A percentile compares a stretch with the other conserved stretches of the same genome.
Conservation (phyloP, 1,140 invertebrate species). For the Radopholus similis region DNA sequence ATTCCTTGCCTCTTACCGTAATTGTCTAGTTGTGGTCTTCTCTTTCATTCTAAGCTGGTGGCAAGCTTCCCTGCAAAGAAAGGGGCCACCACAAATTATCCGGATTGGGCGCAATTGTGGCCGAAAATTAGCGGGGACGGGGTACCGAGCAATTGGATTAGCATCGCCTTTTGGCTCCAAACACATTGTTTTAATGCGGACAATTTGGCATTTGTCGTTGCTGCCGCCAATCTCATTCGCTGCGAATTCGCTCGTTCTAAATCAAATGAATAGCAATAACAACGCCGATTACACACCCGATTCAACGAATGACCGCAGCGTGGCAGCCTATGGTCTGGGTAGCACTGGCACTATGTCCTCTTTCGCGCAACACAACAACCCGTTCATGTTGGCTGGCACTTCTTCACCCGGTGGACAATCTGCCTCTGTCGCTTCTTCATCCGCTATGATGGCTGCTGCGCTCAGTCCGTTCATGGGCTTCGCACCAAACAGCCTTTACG, state of each 20-base stretch:
- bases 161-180: not conserved
- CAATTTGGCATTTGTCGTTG: not conserved
- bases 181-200: not conserved
- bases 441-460: constrained; percentile 12
- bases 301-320: not conserved
- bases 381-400: not conserved
- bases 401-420: not conserved
- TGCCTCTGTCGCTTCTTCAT: not conserved
- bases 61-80: not conserved
- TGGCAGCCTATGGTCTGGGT: not conserved
- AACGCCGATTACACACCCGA: not conserved
- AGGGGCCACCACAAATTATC: constrained; percentile 15
- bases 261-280: no score
- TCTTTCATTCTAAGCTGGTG: not conserved
- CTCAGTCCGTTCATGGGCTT: constrained; percentile 10
- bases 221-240: no score
- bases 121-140: not conserved
- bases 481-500: constrained; percentile 2
- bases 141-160: constrained; percentile 10
- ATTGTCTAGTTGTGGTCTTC: no score
- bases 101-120: constrained; percentile 12
- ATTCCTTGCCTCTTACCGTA: no score
- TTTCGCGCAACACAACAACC: not conserved
- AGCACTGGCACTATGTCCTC: not conserved
- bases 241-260: no score